These are phyloP conservation scores for Synodontis membranacea DNA, from an alignment of 2,113 vertebrate genomes.

Conservation along the genomic window DNA sequence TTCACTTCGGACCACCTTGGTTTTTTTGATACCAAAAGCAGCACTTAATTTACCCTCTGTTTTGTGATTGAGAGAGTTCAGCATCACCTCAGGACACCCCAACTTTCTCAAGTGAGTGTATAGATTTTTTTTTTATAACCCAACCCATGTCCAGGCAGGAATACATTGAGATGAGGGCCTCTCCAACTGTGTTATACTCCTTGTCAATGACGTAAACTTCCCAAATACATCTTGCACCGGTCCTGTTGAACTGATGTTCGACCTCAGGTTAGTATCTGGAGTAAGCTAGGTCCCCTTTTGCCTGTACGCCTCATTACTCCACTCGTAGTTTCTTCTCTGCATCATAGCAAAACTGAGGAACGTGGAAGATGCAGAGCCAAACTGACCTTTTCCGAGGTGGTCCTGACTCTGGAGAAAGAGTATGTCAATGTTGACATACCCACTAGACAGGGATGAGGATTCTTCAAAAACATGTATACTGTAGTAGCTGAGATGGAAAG, in stretches of 20 bases:
- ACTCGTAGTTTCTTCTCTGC: neutral
- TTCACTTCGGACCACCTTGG: constrained; percentile 41
- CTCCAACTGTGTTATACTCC: constrained; percentile 36
- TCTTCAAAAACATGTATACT: neutral
- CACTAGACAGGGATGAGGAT: neutral
- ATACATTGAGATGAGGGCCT: constrained; percentile 46
- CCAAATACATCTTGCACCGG: constrained; percentile 38
- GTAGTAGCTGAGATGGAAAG: neutral
- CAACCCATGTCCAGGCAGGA: no score
- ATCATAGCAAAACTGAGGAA: neutral
- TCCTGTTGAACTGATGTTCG: constrained; percentile 42
- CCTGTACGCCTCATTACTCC: no score
- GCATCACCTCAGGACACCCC: constrained; percentile 40
- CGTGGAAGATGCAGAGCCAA: neutral
- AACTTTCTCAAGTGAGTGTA: constrained; percentile 52
- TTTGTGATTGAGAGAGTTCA: constrained; percentile 49
- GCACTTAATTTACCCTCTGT: neutral
- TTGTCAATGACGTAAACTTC: constrained; percentile 40
- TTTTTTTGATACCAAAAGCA: constrained; percentile 50
- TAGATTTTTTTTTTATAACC: no score
- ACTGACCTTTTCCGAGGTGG: neutral
- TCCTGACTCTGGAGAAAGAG: neutral
- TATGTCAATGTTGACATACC: neutral
- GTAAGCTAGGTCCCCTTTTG: no score
- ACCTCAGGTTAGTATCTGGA: constrained; percentile 46